These are phyloP conservation scores for Alligator mississippiensis DNA, from an alignment of 2,113 vertebrate genomes.

Conservation along the genomic window DNA sequence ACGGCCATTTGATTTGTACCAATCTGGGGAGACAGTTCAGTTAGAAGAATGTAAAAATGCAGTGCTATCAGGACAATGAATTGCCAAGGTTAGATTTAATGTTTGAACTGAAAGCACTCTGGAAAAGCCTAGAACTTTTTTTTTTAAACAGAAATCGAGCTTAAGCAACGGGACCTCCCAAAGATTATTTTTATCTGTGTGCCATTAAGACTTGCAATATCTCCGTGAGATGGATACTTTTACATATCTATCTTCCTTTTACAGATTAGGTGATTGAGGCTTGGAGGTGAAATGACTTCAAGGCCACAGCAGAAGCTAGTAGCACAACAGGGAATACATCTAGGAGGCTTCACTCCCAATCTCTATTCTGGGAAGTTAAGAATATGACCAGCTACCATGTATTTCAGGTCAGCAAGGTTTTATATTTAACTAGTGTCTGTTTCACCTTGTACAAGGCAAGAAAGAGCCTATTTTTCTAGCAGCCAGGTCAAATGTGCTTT, in stretches of 20 bases:
- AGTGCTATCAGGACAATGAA: neutral
- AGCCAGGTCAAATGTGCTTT: neutral
- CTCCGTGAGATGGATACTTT: neutral
- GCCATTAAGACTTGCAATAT: neutral
- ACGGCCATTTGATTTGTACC: conserved; percentile 97
- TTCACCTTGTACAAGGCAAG: neutral
- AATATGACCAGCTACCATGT: neutral
- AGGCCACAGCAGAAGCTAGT: neutral
- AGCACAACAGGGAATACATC: too few species aligned
- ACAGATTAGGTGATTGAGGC: neutral
- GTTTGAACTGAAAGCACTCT: neutral
- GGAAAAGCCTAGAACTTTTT: neutral
- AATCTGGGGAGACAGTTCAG: conserved; percentile 82
- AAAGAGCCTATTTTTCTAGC: neutral
- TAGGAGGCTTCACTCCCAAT: neutral
- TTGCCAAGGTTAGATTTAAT: neutral
- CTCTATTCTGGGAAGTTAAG: neutral
- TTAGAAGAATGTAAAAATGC: neutral
- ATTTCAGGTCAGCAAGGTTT: neutral
- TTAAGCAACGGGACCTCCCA: neutral
- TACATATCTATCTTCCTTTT: neutral
- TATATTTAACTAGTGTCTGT: neutral
- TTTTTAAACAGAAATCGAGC: neutral
- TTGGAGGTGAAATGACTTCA: neutral
- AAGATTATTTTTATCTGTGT: neutral